A percentile compares a stretch with the other conserved stretches of the same genome.
Evolutionary conservation across 2,888 invertebrate species (phyloP).

Genomic region (Masnerella sp.): DNA sequence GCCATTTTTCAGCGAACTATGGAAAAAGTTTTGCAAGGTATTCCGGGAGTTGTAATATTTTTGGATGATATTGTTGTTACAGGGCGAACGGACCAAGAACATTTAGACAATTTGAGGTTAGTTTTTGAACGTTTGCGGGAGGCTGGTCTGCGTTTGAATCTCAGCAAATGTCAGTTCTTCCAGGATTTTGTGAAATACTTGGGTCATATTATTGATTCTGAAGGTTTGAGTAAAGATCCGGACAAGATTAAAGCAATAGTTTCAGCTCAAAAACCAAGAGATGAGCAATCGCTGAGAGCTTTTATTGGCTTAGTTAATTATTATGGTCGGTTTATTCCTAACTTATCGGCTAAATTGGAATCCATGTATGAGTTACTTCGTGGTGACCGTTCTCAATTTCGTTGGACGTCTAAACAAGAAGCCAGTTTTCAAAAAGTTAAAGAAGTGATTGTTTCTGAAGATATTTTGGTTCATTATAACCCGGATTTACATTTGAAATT

Average conservation of each 20-base stretch:
- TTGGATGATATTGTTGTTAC: constrained; percentile 68
- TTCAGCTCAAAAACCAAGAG: constrained; percentile 1
- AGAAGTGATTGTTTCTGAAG: constrained; percentile 5
- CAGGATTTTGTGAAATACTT: constrained; percentile 67
- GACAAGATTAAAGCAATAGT: constrained; percentile 49
- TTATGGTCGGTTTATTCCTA: constrained; percentile 36
- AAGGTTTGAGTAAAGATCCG: constrained; percentile 45
- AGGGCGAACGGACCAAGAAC: constrained; percentile 59
- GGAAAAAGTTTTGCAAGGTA: constrained; percentile 66
- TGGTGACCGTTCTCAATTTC: background rate
- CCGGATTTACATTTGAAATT: constrained; percentile 32
- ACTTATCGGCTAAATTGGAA: background rate
- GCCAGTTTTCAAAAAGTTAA: constrained; percentile 24
- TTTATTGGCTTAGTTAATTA: constrained; percentile 36
- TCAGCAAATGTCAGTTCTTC: constrained; percentile 68
- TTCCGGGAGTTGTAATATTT: constrained; percentile 55
- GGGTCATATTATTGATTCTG: constrained; percentile 60
- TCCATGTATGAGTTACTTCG: constrained; percentile 16
- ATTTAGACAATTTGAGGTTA: constrained; percentile 63
- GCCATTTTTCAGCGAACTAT: constrained; percentile 70
- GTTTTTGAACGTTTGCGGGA: constrained; percentile 64
- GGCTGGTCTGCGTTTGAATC: constrained; percentile 65
- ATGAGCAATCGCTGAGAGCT: constrained; percentile 12
- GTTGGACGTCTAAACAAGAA: constrained; percentile 13
- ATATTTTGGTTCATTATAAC: constrained; percentile 50